These are phyloP conservation scores for Caenorhabditis doughertyi DNA, from an alignment of 2,888 invertebrate species.

Conservation along the genomic window DNA sequence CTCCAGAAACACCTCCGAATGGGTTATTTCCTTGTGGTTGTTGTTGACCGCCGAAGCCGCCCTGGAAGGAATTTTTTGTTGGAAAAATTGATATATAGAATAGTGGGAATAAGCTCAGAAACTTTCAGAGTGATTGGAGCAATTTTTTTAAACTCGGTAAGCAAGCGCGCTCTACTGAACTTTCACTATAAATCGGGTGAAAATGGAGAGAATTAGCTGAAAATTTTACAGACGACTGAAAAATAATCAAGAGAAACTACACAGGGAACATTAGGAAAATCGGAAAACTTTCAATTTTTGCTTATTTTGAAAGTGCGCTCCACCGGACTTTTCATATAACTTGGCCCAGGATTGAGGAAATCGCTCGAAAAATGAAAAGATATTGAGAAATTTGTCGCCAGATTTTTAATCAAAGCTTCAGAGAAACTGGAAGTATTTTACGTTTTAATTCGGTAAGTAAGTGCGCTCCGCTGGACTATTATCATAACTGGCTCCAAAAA, in stretches of 20 bases:
- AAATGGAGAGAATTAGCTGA: background rate
- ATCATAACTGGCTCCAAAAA: no score
- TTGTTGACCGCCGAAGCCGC: conserved; percentile 40
- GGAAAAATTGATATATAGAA: background rate
- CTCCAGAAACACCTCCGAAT: conserved; percentile 12
- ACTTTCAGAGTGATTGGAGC: background rate
- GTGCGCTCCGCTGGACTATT: no score
- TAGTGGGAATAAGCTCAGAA: background rate
- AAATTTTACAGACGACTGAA: background rate
- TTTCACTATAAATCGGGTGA: background rate
- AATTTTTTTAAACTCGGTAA: background rate
- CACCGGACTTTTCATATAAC: background rate
- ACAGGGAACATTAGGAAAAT: background rate
- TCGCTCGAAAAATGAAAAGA: background rate
- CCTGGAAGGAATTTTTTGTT: no score
- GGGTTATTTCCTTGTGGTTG: conserved; percentile 27
- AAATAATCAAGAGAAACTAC: background rate
- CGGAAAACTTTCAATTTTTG: background rate
- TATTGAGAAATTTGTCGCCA: background rate
- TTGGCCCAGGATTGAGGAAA: background rate
- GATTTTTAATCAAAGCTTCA: no score
- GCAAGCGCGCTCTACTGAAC: conserved; percentile 8
- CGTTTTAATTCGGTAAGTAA: no score
- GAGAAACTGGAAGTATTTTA: no score
- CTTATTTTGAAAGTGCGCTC: conserved; percentile 8